Evolutionary conservation across 2,113 vertebrate genomes (phyloP).

Genomic region (Trogon surrucura): DNA sequence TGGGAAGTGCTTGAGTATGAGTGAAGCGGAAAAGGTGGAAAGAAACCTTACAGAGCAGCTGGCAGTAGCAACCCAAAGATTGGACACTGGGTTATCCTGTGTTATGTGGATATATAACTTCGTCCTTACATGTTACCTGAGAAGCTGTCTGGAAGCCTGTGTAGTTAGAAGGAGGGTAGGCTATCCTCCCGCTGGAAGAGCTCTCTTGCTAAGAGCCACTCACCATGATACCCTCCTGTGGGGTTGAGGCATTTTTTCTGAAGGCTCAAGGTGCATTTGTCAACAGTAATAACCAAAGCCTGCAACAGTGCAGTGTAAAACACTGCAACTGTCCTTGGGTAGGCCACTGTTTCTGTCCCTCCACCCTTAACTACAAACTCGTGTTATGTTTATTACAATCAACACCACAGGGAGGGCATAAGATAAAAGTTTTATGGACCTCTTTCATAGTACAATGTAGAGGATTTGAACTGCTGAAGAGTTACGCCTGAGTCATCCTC

Average conservation of each 20-base stretch:
- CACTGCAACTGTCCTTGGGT: neutral
- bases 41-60: neutral
- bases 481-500: neutral
- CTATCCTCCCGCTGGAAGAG: neutral
- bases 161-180: neutral
- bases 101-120: neutral
- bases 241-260: neutral
- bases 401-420: neutral
- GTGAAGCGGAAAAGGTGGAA: neutral
- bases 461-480: neutral
- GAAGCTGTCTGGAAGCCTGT: neutral
- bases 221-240: neutral
- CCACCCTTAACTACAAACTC: neutral
- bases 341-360: neutral
- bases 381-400: neutral
- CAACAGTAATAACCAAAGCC: neutral
- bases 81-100: neutral
- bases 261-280: neutral
- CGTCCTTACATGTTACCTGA: neutral
- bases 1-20: neutral
- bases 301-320: neutral
- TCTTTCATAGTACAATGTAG: neutral
- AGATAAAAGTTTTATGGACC: neutral
- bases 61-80: neutral
- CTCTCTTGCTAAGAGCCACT: neutral